Percentiles rank a stretch among this genome's conserved stretches.
These are phyloP conservation scores for Shinisaurus crocodilurus DNA, from an alignment of 2,113 vertebrate species.

Conservation along the genomic window DNA sequence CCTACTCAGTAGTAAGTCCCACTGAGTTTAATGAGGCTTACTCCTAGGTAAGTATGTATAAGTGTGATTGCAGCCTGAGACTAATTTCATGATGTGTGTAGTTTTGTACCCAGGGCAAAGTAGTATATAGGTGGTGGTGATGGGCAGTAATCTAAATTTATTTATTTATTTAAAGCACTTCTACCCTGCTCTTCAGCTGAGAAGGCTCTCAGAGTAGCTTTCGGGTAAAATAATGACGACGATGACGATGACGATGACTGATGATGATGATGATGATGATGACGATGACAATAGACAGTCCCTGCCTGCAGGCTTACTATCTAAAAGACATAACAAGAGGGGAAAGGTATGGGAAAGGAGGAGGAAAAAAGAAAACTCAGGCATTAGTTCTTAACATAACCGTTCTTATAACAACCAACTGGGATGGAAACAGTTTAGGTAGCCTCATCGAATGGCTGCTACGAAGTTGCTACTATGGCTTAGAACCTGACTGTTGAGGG, in stretches of 20 bases:
- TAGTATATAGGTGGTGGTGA: not conserved
- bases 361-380: not conserved
- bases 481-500: not conserved
- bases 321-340: not conserved
- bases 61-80: not conserved
- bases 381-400: not conserved
- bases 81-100: not conserved
- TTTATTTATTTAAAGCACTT: not conserved
- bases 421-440: too few species aligned
- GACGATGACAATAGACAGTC: not conserved
- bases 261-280: too few species aligned
- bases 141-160: not conserved
- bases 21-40: too few species aligned
- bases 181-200: not conserved
- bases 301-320: not conserved
- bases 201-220: not conserved
- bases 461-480: too few species aligned
- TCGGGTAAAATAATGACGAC: too few species aligned
- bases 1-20: too few species aligned
- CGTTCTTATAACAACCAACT: too few species aligned
- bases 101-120: not conserved
- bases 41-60: not conserved
- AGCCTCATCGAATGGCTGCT: too few species aligned
- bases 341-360: not conserved
- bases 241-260: too few species aligned